A percentile compares a stretch with the other conserved stretches of the same genome.
Conservation (phyloP, 1,140 invertebrate genomes). For the Drosophila arizonae region DNA sequence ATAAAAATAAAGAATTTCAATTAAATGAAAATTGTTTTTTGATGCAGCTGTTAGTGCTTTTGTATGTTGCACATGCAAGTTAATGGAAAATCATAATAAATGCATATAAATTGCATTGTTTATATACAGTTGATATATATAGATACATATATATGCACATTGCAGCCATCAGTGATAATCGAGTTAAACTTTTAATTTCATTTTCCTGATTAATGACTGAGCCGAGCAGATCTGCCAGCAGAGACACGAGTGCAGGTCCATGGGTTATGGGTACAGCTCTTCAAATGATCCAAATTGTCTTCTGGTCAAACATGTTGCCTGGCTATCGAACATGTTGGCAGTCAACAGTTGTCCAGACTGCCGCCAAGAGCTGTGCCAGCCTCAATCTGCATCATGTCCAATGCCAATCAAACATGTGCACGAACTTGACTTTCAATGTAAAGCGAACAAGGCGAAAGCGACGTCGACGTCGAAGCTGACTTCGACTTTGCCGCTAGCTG, state of each 20-base stretch:
- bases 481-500: conserved; percentile 22
- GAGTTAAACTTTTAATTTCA: conserved; percentile 33
- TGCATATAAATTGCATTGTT: conserved; percentile 17
- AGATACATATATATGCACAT: neutral
- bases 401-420: conserved; percentile 62
- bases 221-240: neutral
- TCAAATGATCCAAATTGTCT: no score
- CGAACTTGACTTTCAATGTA: conserved; percentile 80
- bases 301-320: conserved; percentile 10
- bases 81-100: conserved; percentile 10
- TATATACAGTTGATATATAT: neutral
- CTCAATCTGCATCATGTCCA: conserved; percentile 22
- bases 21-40: conserved; percentile 5
- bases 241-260: no score
- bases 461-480: conserved; percentile 20
- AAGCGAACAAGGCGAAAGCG: conserved; percentile 76
- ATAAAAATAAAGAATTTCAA: neutral
- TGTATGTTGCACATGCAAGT: conserved; percentile 14
- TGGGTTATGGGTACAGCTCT: no score
- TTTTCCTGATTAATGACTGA: conserved; percentile 40
- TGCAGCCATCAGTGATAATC: conserved; percentile 22
- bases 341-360: neutral
- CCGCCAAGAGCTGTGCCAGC: conserved; percentile 5
- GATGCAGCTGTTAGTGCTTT: conserved; percentile 1
- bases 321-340: conserved; percentile 31